Evolutionary conservation across 2,888 invertebrate genomes (phyloP).

Genomic region (Hyposoter didymator): DNA sequence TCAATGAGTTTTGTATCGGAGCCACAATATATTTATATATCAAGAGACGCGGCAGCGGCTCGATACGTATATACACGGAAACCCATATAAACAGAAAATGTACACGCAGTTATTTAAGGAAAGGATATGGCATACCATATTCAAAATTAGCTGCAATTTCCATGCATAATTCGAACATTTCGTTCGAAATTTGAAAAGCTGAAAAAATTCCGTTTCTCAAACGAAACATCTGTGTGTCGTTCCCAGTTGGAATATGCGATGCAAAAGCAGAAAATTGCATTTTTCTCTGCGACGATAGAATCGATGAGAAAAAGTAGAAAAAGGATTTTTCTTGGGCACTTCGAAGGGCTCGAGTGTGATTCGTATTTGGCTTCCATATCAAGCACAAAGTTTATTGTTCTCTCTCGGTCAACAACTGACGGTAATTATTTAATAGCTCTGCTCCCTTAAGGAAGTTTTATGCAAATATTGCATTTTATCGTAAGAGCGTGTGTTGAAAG

Average conservation of each 20-base stretch:
- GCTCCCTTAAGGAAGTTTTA: no score
- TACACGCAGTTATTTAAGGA: not conserved
- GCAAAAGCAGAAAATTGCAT: constrained; percentile 17
- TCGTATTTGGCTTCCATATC: constrained; percentile 7
- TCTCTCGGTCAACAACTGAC: constrained; percentile 1
- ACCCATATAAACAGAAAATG: not conserved
- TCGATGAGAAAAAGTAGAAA: not conserved
- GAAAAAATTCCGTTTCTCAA: not conserved
- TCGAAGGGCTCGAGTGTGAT: no score
- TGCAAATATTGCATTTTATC: no score
- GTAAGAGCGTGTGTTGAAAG: no score
- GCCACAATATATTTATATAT: no score
- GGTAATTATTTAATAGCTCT: constrained; percentile 34
- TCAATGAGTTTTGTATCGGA: not conserved
- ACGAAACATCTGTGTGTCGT: not conserved
- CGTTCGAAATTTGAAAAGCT: not conserved
- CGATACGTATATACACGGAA: not conserved
- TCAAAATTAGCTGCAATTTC: not conserved
- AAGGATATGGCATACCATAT: not conserved
- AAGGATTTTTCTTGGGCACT: no score
- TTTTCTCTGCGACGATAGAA: not conserved
- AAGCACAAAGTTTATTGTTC: constrained; percentile 18
- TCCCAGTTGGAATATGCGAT: not conserved
- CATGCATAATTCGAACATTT: not conserved
- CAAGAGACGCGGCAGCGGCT: no score